Conservation (phyloP, 1,140 invertebrate genomes). For the Spodoptera frugiperda region DNA sequence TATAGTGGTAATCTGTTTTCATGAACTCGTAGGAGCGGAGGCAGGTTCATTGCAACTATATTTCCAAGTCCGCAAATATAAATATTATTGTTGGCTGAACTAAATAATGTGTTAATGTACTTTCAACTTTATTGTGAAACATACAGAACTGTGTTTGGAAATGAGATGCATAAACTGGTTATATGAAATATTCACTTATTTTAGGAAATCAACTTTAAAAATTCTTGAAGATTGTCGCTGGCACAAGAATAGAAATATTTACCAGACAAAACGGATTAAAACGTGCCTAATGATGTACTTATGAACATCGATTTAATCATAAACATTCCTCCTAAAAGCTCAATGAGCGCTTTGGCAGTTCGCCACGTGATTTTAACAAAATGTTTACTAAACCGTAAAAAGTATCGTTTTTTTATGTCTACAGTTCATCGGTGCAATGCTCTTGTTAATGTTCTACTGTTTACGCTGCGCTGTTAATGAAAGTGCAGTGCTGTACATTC, state of each 20-base stretch:
- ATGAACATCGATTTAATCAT: constrained; percentile 7
- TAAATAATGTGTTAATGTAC: constrained; percentile 5
- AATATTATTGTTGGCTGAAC: constrained; percentile 22
- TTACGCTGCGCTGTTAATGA: background rate
- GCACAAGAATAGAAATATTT: background rate
- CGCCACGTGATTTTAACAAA: constrained; percentile 11
- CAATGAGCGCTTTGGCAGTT: constrained; percentile 22
- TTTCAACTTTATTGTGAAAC: background rate
- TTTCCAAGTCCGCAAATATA: constrained; percentile 1
- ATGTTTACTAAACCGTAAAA: constrained; percentile 23
- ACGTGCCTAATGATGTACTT: constrained; percentile 16
- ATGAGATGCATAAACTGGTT: background rate
- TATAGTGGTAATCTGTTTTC: background rate
- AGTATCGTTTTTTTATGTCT: constrained; percentile 17
- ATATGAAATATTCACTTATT: too few relatives aligned
- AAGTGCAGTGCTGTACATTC: background rate
- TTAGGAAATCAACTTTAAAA: background rate
- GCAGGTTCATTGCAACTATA: constrained; percentile 9
- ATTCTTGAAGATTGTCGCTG: background rate
- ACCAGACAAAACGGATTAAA: background rate
- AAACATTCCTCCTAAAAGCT: constrained; percentile 14
- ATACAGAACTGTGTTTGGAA: background rate
- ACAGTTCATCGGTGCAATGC: constrained; percentile 26
- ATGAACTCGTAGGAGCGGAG: background rate
- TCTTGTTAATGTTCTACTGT: constrained; percentile 7